These are phyloP conservation scores for Anastrepha ludens DNA, from an alignment of 1,140 invertebrate genomes.

Conservation along the genomic window DNA sequence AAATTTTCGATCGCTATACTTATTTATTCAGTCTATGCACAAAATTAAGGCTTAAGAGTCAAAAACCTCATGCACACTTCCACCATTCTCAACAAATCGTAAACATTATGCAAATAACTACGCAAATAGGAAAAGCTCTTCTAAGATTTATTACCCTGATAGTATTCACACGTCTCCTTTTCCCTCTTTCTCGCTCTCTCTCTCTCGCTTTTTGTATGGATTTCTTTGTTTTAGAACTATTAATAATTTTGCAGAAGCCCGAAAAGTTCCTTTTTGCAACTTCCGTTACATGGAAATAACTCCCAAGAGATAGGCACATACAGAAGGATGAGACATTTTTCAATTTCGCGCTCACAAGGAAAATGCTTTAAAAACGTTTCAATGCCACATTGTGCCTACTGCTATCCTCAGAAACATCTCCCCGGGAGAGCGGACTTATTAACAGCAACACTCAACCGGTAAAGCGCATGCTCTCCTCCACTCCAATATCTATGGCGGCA, in stretches of 20 bases:
- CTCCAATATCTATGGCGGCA: slow-evolving; percentile 15
- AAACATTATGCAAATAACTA: too few relatives aligned
- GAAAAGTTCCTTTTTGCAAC: not conserved
- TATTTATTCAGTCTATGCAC: too few relatives aligned
- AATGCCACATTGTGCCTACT: not conserved
- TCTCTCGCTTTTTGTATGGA: not conserved
- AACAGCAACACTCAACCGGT: too few relatives aligned
- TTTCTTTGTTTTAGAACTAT: not conserved
- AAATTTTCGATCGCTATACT: too few relatives aligned
- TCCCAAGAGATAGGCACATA: not conserved
- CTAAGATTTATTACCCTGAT: too few relatives aligned
- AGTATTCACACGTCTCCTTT: too few relatives aligned
- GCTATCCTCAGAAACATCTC: not conserved
- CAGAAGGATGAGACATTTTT: not conserved
- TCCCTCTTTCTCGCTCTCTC: too few relatives aligned
- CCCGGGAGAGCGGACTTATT: not conserved
- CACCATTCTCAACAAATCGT: too few relatives aligned
- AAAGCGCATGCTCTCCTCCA: slow-evolving; percentile 17
- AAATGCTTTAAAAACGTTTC: not conserved
- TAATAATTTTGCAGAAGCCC: not conserved
- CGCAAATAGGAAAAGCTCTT: too few relatives aligned
- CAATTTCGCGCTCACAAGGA: not conserved
- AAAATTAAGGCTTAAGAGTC: too few relatives aligned
- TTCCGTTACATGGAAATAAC: too few relatives aligned
- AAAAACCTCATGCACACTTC: too few relatives aligned